Conservation (phyloP, 2,888 invertebrate genomes). For the Stenodema calcarata region DNA sequence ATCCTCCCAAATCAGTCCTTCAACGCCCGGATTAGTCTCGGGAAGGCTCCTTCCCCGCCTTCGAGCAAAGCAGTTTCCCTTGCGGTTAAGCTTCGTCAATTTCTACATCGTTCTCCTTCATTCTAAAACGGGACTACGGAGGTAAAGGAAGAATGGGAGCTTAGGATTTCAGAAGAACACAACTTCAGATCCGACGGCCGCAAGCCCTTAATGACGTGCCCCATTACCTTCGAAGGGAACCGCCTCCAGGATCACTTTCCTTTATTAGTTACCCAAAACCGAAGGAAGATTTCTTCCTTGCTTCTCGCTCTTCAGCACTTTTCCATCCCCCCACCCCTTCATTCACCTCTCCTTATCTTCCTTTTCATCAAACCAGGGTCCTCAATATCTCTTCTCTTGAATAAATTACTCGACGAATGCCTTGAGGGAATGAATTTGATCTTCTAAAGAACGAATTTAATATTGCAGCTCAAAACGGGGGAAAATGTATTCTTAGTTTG, state of each 20-base stretch:
- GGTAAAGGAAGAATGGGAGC: background rate
- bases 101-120: background rate
- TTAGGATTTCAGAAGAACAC: background rate
- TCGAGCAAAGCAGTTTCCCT: background rate
- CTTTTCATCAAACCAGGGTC: background rate
- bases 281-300: background rate
- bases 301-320: background rate
- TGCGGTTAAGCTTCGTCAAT: background rate
- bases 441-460: background rate
- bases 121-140: background rate
- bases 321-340: background rate
- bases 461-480: background rate
- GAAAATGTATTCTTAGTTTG: background rate
- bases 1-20: background rate
- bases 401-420: background rate
- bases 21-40: background rate
- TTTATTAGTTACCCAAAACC: conserved; percentile 16
- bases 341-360: background rate
- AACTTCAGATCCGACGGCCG: background rate
- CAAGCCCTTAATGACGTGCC: conserved; percentile 6
- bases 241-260: background rate
- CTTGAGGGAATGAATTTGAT: background rate
- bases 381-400: background rate
- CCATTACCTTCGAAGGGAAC: background rate
- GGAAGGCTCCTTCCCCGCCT: no score